Base-by-base conservation (phyloP, 2,888 invertebrate genomes). In the Stomorhina lunata region DNA sequence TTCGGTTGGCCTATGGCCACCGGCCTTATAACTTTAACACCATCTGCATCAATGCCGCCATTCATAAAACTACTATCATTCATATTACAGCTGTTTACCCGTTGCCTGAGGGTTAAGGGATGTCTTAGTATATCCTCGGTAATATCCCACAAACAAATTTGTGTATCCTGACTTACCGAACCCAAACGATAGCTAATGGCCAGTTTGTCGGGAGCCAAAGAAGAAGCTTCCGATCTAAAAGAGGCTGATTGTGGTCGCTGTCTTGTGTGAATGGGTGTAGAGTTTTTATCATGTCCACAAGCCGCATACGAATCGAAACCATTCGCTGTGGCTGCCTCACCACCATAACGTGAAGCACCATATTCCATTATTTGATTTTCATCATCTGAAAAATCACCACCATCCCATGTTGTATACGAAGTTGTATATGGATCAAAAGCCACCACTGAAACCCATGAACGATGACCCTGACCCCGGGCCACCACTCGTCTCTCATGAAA, bases 391-490 rank as follows among this genome's bases (percentile, higher is more conserved):
- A 93, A 93, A 85, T 93, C 92, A 6, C 91, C 91, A 43, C 91
- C 90, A 77, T 93, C 93, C 88, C 93, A 93, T 85, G 94, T 94
- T 81, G 94, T 93, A 86, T 95, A 94, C 71, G 94, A 94, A 9
- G 95, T 95, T 0, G 95, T 95, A 89, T 94, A 97, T 0, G 96
- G 96, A 92, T 98, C 98, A 89, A 99, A 98, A 4, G 98, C 96
- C 20, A 99, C 99, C 20, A 98, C 97, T 66, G 97, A 97, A 17
- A 99, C 98, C 99, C 99, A 99, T 73, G 98, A 98, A 86, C 97
- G 94, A 91, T 99, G 99, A 0, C 99, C 99, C 89, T 98, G 98
- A 0, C 99, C 99, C 48, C 99, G 93, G n/a, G 99, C 99, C 6
- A 99, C 97, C 5, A 99, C 98, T 61, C 98, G 93, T 85, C 97